Conservation (phyloP, 92 coral and sea anemone species). For the Virgularia gustaviana region DNA sequence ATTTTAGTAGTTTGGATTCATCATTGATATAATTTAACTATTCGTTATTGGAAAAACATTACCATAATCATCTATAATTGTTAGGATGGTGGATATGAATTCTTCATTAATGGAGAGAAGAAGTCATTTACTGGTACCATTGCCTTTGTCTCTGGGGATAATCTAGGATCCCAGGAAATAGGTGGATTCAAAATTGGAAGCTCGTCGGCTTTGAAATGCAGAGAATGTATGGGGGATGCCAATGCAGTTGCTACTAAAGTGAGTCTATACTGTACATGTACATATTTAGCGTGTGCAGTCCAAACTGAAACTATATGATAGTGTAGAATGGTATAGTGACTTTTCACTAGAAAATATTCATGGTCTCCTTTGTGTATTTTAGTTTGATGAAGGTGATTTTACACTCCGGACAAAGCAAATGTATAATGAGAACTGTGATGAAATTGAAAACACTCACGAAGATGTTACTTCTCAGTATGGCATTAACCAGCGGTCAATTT, state of each 20-base stretch:
- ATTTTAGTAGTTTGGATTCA: too few relatives aligned
- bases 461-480: conserved; percentile 24
- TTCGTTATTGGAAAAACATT: too few relatives aligned
- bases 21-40: too few relatives aligned
- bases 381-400: conserved; percentile 29
- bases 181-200: conserved; percentile 51
- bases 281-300: too few relatives aligned
- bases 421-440: conserved; percentile 25
- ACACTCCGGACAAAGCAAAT: conserved; percentile 4
- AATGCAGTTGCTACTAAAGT: conserved; percentile 36
- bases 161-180: conserved; percentile 48
- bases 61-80: too few relatives aligned
- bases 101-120: conserved; percentile 8
- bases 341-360: too few relatives aligned
- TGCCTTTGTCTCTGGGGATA: conserved; percentile 50
- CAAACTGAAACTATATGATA: too few relatives aligned
- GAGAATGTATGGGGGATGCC: conserved; percentile 47
- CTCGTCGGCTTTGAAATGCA: conserved; percentile 27
- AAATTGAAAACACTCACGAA: conserved; percentile 24
- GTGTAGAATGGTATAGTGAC: too few relatives aligned
- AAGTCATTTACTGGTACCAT: conserved; percentile 33
- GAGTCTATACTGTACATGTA: too few relatives aligned
- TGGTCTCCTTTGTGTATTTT: too few relatives aligned
- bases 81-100: conserved; percentile 42
- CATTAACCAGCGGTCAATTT: conserved; percentile 7